Conservation (phyloP, 1,140 invertebrate species). For the Leptinotarsa undecemlineata region DNA sequence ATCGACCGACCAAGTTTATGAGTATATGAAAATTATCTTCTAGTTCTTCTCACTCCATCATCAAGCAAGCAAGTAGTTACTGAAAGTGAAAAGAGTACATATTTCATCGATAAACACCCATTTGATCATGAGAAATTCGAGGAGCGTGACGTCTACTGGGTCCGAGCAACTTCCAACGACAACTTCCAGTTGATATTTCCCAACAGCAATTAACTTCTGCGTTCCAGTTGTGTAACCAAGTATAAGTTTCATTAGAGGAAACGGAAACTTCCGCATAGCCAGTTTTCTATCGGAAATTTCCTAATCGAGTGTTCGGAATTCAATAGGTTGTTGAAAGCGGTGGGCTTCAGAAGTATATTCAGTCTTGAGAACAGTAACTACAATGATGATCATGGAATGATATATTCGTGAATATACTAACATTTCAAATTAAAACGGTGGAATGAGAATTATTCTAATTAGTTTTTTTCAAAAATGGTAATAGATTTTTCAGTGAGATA, state of each 20-base stretch:
- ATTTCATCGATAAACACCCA: not conserved
- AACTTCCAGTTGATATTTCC: slow-evolving; percentile 3
- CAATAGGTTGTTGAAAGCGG: not conserved
- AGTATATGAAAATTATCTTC: too few species aligned
- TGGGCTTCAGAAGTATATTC: too few species aligned
- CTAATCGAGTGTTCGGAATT: not conserved
- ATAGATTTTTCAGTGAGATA: too few species aligned
- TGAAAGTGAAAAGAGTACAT: not conserved
- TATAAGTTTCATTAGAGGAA: not conserved
- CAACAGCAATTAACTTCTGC: not conserved
- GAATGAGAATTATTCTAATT: too few species aligned
- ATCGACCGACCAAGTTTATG: too few species aligned
- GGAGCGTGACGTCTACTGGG: not conserved
- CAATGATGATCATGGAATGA: too few species aligned
- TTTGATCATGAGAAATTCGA: not conserved
- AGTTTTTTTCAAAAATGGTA: too few species aligned
- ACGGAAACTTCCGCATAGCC: not conserved
- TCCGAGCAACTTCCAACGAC: not conserved
- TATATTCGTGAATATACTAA: too few species aligned
- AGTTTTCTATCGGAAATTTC: not conserved
- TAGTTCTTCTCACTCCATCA: too few species aligned
- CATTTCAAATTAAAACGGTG: too few species aligned
- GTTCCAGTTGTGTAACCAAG: slow-evolving; percentile 1
- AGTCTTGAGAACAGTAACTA: too few species aligned
- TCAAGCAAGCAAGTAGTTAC: too few species aligned